Percentiles rank a stretch among this genome's conserved stretches.
Conservation (phyloP, 1,140 invertebrate genomes). For the Cotesia typhae region DNA sequence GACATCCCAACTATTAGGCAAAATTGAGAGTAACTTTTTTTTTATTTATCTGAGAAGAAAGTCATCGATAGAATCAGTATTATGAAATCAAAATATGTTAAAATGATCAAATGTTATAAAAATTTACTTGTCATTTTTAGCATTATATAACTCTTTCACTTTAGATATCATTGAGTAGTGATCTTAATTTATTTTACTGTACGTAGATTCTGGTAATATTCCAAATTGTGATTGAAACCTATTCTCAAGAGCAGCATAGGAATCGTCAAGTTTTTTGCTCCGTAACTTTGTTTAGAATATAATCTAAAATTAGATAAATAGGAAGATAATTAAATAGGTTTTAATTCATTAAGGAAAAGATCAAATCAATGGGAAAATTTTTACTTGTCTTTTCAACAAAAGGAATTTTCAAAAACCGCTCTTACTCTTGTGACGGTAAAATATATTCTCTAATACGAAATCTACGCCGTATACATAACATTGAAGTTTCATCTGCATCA, state of each 20-base stretch:
- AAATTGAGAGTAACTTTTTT: conserved; percentile 12
- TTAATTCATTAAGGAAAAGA: background rate
- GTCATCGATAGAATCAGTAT: background rate
- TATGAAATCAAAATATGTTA: background rate
- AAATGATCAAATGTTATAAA: background rate
- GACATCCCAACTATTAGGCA: background rate
- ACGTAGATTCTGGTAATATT: conserved; percentile 8
- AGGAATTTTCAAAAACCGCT: background rate
- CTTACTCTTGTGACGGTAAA: conserved; percentile 6
- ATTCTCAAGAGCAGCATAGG: conserved; percentile 14
- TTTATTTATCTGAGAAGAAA: background rate
- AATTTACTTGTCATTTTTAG: conserved; percentile 14
- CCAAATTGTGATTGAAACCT: conserved; percentile 9
- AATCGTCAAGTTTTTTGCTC: conserved; percentile 15
- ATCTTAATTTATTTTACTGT: conserved; percentile 11
- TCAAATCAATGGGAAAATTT: background rate
- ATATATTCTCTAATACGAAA: conserved; percentile 24
- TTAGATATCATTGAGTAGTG: background rate
- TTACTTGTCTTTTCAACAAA: background rate
- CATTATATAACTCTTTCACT: conserved; percentile 12
- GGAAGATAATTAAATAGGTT: conserved; percentile 1
- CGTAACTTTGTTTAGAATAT: conserved; percentile 15
- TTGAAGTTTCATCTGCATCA: conserved; percentile 18
- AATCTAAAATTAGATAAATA: conserved; percentile 1
- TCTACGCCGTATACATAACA: conserved; percentile 24